Conservation (phyloP, 2,113 vertebrate genomes). For the Cyanistes caeruleus region DNA sequence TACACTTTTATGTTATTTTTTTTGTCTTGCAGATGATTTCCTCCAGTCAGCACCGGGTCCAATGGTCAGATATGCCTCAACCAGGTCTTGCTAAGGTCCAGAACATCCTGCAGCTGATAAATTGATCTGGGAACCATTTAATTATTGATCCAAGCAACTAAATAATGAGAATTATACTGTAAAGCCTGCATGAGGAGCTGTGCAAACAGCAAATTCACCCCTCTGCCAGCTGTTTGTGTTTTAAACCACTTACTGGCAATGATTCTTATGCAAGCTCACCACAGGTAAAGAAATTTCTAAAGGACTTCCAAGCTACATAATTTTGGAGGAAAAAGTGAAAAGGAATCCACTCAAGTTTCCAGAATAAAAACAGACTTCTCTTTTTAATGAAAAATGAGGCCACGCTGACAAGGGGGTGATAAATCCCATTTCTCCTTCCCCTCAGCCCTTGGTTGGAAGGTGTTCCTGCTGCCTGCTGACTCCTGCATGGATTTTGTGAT, state of each 20-base stretch:
- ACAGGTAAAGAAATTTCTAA: not conserved
- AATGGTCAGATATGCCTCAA: not conserved
- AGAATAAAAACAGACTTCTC: not conserved
- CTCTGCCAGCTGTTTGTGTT: not conserved
- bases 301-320: not conserved
- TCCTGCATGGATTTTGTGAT: not conserved
- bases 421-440: not conserved
- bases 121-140: not conserved
- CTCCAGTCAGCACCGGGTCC: not conserved
- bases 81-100: not conserved
- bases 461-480: not conserved
- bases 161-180: not conserved
- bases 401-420: not conserved
- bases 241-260: not conserved
- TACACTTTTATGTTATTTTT: not conserved
- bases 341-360: not conserved
- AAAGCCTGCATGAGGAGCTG: not conserved
- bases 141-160: not conserved
- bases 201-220: not conserved
- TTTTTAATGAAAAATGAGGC: not conserved
- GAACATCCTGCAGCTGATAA: not conserved
- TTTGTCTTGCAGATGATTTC: not conserved
- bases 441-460: not conserved
- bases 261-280: not conserved
- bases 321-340: not conserved